Percentiles rank a stretch among this genome's conserved stretches.
These are phyloP conservation scores for Eugnorisma glareosa DNA, from an alignment of 2,888 invertebrate genomes.

Conservation along the genomic window DNA sequence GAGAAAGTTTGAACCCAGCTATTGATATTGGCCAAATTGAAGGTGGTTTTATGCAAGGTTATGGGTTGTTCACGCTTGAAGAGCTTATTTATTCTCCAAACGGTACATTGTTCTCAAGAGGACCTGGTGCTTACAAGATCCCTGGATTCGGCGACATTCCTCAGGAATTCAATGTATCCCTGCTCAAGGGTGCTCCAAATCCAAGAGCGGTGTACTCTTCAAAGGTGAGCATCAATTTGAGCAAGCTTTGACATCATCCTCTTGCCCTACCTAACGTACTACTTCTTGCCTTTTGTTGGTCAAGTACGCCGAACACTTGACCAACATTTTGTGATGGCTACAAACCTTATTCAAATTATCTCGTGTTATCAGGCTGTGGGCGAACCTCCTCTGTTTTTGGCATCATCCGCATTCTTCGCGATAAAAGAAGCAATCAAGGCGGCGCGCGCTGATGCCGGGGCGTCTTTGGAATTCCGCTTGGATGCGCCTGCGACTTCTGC, in stretches of 20 bases:
- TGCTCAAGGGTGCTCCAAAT: constrained; percentile 97
- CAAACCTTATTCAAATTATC: not conserved
- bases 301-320: not conserved
- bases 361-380: constrained; percentile 95
- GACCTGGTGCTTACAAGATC: constrained; percentile 98
- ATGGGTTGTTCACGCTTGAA: constrained; percentile 97
- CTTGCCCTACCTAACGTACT: too few relatives aligned
- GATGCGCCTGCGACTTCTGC: constrained; percentile 97
- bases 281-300: too few relatives aligned
- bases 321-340: not conserved
- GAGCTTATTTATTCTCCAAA: constrained; percentile 96
- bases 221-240: constrained; percentile 91
- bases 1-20: constrained; percentile 98
- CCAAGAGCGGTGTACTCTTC: constrained; percentile 98
- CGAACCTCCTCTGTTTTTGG: constrained; percentile 98
- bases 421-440: constrained; percentile 96
- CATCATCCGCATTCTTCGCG: constrained; percentile 96
- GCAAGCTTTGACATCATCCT: not conserved
- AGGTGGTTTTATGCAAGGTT: constrained; percentile 98
- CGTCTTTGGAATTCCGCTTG: constrained; percentile 91
- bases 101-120: constrained; percentile 95
- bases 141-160: constrained; percentile 98
- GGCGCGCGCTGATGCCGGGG: constrained; percentile 93
- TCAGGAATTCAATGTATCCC: constrained; percentile 96
- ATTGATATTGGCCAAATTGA: constrained; percentile 99